Base-by-base conservation (phyloP, 2,888 invertebrate species). In the Drosophila siamana region DNA sequence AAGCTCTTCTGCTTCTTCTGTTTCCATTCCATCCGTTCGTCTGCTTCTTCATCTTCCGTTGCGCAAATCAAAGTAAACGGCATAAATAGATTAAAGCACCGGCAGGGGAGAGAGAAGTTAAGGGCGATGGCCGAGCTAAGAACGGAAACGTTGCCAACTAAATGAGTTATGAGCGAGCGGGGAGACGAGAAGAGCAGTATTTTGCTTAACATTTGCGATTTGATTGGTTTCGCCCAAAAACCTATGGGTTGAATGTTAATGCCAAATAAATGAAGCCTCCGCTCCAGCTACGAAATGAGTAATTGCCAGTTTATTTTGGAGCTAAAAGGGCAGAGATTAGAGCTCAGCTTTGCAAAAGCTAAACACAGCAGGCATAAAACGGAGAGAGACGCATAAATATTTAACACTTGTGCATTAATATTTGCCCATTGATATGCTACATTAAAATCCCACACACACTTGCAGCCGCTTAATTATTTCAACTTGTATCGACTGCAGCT, bases 41-140 rank as follows among this genome's bases (percentile, higher is more conserved):
- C 52, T 44, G 28, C 51, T 33, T 44, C 50, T 26, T 26, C 41
- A 28, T 50, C 41, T 62, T 54, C 51, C 60, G 54, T 36, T 51
- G 68, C 66, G 67, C 67, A 71, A 84, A 80, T 78, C 78, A 81
- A 81, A 76, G 85, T 76, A 82, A 83, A 76, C 80, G 85, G 61
- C 85, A 78, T 83, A 83, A 83, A 74, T 69, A 68, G 85, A 83
- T 83, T 85, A 85, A 28, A 59, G 47, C 46, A 26, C 30, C 19
- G 36, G 30, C 19, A 51, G 15, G n/a, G 1, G 30, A n/a, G 33
- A 28, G 4, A 1, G 4, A 5, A 33, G 33, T 3, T 22, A 38
- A 19, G 19, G 28, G 9, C 36, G 69, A 15, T n/a, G n/a, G n/a
- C n/a, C n/a, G n/a, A n/a, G n/a, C 60, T 71, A 63, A 46, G 40